Percentiles rank a stretch among this genome's conserved stretches.
phyloP scores from a whole-genome alignment of 2,113 vertebrate genomes.

The Chamaetylas fuelleborni region DNA sequence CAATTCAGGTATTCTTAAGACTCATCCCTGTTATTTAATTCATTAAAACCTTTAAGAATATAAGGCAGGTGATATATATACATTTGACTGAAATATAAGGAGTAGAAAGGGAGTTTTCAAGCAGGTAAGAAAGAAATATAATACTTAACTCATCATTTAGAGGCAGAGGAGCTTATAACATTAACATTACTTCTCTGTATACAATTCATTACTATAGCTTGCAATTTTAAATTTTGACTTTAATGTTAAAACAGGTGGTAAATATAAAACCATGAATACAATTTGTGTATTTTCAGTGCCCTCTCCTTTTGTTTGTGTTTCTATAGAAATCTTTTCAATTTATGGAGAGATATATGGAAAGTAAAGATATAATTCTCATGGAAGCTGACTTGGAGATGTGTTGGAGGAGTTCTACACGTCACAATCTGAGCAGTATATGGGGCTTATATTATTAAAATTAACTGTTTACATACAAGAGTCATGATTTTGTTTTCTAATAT shows the following conservation, averaged over 20 bases:
- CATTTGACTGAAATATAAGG: background rate
- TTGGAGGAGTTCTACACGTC: background rate
- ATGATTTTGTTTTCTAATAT: background rate
- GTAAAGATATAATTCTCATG: background rate
- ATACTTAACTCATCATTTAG: background rate
- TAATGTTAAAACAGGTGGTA: background rate
- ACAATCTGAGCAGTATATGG: background rate
- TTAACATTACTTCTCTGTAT: background rate
- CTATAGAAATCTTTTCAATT: background rate
- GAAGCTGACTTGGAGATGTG: background rate
- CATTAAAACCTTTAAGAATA: background rate
- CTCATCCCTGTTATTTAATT: background rate
- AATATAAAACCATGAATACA: background rate
- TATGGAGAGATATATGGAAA: background rate
- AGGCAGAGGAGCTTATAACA: background rate
- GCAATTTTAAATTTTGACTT: background rate
- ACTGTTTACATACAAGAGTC: background rate
- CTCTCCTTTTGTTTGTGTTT: background rate
- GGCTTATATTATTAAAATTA: background rate
- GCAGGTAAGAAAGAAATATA: background rate
- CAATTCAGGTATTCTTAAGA: background rate
- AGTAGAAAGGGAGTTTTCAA: background rate
- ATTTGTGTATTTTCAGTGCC: background rate
- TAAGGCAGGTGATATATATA: background rate
- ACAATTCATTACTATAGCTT: background rate